Percentiles rank a stretch among this genome's conserved stretches.
Conservation (phyloP, 1,140 invertebrate species). For the Riptortus pedestris region DNA sequence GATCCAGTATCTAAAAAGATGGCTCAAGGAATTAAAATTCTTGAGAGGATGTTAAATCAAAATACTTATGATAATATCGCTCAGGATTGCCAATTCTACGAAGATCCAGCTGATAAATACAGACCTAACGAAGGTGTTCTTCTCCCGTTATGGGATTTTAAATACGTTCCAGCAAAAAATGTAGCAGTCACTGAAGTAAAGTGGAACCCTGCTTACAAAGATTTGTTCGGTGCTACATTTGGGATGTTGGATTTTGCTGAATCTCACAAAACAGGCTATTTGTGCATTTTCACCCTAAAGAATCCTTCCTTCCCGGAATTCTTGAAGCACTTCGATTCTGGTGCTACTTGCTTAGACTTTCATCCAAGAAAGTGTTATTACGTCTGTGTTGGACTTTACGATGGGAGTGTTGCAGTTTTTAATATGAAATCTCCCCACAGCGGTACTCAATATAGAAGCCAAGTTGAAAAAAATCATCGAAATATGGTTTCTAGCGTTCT, state of each 20-base stretch:
- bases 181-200: constrained; percentile 73
- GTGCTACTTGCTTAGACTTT: constrained; percentile 19
- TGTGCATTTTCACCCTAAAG: constrained; percentile 23
- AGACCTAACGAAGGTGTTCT: constrained; percentile 81
- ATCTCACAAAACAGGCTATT: constrained; percentile 2
- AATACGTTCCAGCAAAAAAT: constrained; percentile 64
- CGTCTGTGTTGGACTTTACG: constrained; percentile 16
- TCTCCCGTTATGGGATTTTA: constrained; percentile 86
- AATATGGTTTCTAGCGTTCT: constrained; percentile 19
- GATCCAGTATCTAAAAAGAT: constrained; percentile 28
- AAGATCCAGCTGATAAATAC: constrained; percentile 89
- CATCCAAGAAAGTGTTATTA: constrained; percentile 19
- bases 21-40: constrained; percentile 60
- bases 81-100: constrained; percentile 87
- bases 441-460: not conserved
- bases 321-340: constrained; percentile 15
- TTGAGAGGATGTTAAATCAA: constrained; percentile 89
- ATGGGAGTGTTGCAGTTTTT: constrained; percentile 19
- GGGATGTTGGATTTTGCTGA: constrained; percentile 47
- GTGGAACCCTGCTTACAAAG: constrained; percentile 80
- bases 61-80: constrained; percentile 87
- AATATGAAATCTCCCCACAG: constrained; percentile 5
- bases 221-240: constrained; percentile 81
- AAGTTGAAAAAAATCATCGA: constrained; percentile 17
- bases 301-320: constrained; percentile 24